phyloP scores from a whole-genome alignment of 1,140 invertebrate genomes.

The Drosophila pseudoananassae region DNA sequence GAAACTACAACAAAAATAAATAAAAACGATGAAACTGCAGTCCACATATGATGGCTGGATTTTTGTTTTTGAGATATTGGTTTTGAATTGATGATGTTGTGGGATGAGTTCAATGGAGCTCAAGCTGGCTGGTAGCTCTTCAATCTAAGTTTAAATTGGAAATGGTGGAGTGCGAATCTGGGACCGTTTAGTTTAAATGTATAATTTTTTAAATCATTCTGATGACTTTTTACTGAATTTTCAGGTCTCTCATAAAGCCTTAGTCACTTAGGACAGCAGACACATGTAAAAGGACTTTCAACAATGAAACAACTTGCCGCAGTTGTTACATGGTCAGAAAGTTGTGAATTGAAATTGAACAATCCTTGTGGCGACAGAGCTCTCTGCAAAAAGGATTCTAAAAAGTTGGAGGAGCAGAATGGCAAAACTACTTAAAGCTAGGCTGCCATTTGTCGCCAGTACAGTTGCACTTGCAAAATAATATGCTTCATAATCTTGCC shows the following conservation, averaged over 20 bases:
- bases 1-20: conserved; percentile 12
- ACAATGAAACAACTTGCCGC: conserved; percentile 74
- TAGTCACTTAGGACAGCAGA: conserved; percentile 25
- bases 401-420: conserved; percentile 4
- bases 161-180: conserved; percentile 3
- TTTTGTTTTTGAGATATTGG: conserved; percentile 79
- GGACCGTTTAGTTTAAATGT: not conserved
- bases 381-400: not conserved
- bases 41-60: conserved; percentile 64
- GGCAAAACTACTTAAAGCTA: conserved; percentile 22
- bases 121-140: conserved; percentile 1
- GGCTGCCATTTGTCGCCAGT: conserved; percentile 33
- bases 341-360: conserved; percentile 75
- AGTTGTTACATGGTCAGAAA: conserved; percentile 68
- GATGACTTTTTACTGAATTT: not conserved
- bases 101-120: conserved; percentile 15
- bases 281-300: conserved; percentile 56
- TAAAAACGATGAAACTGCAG: conserved; percentile 50
- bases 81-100: conserved; percentile 71
- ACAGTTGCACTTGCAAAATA: conserved; percentile 7
- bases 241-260: not conserved
- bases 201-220: not conserved
- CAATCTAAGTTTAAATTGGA: conserved; percentile 6
- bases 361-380: conserved; percentile 34
- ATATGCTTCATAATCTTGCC: not conserved